Base-by-base conservation (phyloP, 2,888 invertebrate genomes). In the Trichacis sp. region DNA sequence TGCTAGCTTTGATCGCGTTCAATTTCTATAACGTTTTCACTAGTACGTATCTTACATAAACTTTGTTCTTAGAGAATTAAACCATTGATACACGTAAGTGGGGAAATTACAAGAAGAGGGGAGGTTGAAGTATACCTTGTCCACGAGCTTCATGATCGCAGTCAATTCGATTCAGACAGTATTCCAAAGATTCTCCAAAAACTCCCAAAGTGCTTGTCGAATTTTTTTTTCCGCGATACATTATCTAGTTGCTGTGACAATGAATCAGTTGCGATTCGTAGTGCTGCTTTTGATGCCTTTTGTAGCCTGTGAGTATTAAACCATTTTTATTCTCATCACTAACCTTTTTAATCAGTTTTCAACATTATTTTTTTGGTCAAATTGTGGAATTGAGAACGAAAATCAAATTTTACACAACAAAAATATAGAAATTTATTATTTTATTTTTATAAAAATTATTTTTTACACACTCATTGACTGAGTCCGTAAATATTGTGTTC, bases 31-130 rank as follows among this genome's bases (percentile, higher is more conserved):
- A 59, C 67, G 59, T 67, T 67, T 67, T 67, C 62, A 63, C 67
- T 55, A 43, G 54, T 49, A 48, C 58, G 51, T 38, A 15, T 63
- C 51, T 64, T 68, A 68, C 63, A 64, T 68, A 68, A 68, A 64
- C 67, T 68, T 64, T 54, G 6, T 71, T 62, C 64, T 70, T 64
- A 69, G 68, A 69, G 60, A 57, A 70, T 73, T 63, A 73, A 66
- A 69, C 73, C 73, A 75, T 72, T 73, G 73, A 76, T 75, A 69
- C 71, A 63, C 75, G 76, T 78, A 78, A 81, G 81, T 81, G 81
- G 81, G 81, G 80, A 80, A 79, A 74, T 75, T 73, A 67, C 55
- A 55, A 56, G 63, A 52, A 83, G 79, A 82, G 84, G 83, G 82
- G 77, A 70, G 70, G 70, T 63, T 68, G 70, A 75, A 74, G 81